These are phyloP conservation scores for Triplophysa bombifrons DNA, from an alignment of 2,797 vertebrate genomes.

Conservation along the genomic window DNA sequence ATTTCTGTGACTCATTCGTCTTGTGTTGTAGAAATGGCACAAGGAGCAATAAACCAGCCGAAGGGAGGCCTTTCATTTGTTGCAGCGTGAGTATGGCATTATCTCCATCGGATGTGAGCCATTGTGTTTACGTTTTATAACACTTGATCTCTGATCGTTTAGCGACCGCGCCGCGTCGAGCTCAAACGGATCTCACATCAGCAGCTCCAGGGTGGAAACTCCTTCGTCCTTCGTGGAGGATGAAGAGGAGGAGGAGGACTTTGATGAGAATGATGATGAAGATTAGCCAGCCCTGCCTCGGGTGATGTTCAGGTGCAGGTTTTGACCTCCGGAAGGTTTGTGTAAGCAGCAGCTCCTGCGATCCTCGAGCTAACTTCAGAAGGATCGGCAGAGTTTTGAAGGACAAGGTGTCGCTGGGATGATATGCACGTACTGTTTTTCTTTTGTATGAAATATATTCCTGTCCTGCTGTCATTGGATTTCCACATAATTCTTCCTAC, in stretches of 20 bases:
- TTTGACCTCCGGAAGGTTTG: background rate
- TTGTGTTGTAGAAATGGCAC: constrained; percentile 52
- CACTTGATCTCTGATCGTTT: background rate
- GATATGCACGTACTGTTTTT: background rate
- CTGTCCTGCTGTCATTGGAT: constrained; percentile 33
- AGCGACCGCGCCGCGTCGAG: constrained; percentile 78
- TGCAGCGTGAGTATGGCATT: constrained; percentile 34
- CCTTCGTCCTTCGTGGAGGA: constrained; percentile 91
- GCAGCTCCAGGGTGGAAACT: constrained; percentile 94
- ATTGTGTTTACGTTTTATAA: background rate
- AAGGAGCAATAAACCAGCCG: constrained; percentile 34
- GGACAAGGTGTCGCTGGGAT: background rate
- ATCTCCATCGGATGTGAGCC: background rate
- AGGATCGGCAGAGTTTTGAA: background rate
- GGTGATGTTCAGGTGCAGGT: background rate
- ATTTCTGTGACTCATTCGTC: background rate
- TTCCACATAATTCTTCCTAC: constrained; percentile 5
- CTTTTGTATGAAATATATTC: constrained; percentile 1
- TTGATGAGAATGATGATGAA: constrained; percentile 92
- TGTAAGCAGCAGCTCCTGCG: background rate
- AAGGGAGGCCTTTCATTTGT: constrained; percentile 26
- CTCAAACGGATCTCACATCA: constrained; percentile 95
- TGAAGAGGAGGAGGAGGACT: constrained; percentile 87
- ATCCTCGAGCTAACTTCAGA: background rate
- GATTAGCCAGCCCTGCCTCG: constrained; percentile 76